Evolutionary conservation across 2,113 vertebrate genomes (phyloP).

Genomic region (Syrmaticus mikado): DNA sequence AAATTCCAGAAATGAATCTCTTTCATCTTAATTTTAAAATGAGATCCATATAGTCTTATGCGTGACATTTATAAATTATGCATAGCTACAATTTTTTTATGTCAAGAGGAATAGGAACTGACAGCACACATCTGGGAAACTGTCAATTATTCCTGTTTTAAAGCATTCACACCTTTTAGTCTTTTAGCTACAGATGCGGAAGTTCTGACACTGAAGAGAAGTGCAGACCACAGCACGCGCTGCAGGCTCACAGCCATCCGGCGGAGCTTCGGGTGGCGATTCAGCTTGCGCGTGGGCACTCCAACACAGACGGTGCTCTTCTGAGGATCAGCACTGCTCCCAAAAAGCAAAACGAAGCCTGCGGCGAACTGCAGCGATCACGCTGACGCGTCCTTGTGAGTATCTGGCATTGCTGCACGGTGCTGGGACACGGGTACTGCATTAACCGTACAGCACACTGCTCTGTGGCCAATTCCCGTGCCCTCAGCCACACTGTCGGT

Average conservation of each 20-base stretch:
- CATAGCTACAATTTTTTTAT: background rate
- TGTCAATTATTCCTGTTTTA: constrained; percentile 9
- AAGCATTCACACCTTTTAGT: background rate
- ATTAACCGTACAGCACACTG: accelerated
- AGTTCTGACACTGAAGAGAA: background rate
- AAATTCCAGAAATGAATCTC: background rate
- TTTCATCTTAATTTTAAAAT: constrained; percentile 23
- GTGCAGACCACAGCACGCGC: background rate
- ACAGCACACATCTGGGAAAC: constrained; percentile 31
- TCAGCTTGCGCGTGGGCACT: background rate
- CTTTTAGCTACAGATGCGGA: background rate
- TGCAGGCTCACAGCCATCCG: background rate
- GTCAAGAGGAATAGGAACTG: constrained; percentile 15
- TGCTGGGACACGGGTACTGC: accelerated
- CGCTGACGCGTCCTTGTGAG: background rate
- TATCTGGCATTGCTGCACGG: no score
- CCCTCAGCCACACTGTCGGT: background rate
- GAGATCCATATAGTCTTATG: background rate
- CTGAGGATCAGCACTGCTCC: background rate
- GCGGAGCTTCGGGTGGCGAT: background rate
- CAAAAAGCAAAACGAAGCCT: background rate
- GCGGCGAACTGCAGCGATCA: background rate
- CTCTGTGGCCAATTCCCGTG: accelerated
- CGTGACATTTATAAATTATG: constrained; percentile 39
- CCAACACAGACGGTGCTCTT: accelerated